Base-by-base conservation (phyloP, 1,140 invertebrate genomes). In the Temnothorax curvispinosus region DNA sequence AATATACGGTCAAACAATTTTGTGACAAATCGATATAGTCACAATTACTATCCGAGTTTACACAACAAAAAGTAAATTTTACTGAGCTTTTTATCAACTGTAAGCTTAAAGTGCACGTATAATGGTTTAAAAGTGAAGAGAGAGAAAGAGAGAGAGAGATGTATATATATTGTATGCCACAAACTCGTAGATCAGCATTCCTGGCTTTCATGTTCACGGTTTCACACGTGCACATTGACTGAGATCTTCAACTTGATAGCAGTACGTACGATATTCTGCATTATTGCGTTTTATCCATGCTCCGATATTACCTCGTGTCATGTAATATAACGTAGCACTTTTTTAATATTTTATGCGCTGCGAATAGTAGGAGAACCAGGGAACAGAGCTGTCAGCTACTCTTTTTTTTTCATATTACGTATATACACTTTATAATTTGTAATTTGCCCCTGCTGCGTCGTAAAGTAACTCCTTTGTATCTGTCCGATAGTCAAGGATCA, bases 101-200 rank as follows among this genome's bases (percentile, higher is more conserved):
- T 32, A 82, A 21, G 3, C 6, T 75, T 27, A 32, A 50, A 38
- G 3, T 75, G 18, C n/a, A 2, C 9, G 11, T 47, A 81, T 81
- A 81, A 71, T 71, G 41, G 13, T 35, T 38, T 9, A n/a, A 72
- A 52, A 72, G 27, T 76, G 13, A 2, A 67, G 5, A 67, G 11
- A 32, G 2, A 5, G 7, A 41, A 35, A 65, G 18, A n/a, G 18
- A n/a, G n/a, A n/a, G 62, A 21, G 64, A 65, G 3, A 38, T 6
- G 21, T 18, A n/a, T 4, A 54, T 4, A 54, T 54, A 15, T 18
- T 67, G 64, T 72, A 27, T 72, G 18, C 11, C 35, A 72, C 56
- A 90, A 92, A 92, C 92, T 91, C 89, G 92, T 93, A 92, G 90
- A 93, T 93, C 92, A 93, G 88, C 91, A 93, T 93, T 93, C 92